Evolutionary conservation across 2,113 vertebrate species (phyloP), one percentile per base, ranked within the genome.

Genomic region (Psephotus haematonotus): DNA sequence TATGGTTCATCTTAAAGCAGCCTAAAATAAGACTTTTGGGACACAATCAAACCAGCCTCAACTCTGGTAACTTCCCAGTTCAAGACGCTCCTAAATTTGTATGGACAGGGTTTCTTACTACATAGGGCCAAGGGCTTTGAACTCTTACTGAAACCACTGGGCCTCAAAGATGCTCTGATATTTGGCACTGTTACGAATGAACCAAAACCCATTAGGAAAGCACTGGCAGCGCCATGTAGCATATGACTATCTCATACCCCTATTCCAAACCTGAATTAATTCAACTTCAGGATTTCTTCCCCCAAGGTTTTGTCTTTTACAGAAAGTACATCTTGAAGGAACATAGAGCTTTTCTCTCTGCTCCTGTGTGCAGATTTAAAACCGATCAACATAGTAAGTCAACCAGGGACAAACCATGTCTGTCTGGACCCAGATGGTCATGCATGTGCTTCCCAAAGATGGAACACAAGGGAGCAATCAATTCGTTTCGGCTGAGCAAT

Each of bases 1-100:
- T 94, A 87, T 85, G 91, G 74, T 82, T 93, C 91, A 43, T 68
- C 86, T 90, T 67, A 77, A 92, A 41, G 35, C 33, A 62, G 15
- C 62, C 95, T 94, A 96, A 96, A 96, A 96, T 93, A 93, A 92
- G 80, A 75, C 28, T 89, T 93, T 7, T 69, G 91, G 88, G 93
- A 96, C 74, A 64, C 75, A 92, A 96, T 74, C 88, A 96, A 96
- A 92, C 83, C 84, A 91, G 35, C 65, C 87, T 91, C 80, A 79
- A 90, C 65, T 93, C 83, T 93, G 72, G 43, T 76, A 79, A 93
- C 37, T 92, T 70, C 77, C 47, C 82, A 90, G 57, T 82, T 93
- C 77, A 92, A 75, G 60, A 57, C 13, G 29, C 53, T 89, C 46
- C 69, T 91, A 84, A 91, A 88, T 74, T 86, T 80, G 2, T 75